Base-by-base conservation (phyloP, 2,888 invertebrate genomes). In the Cantharis nigra region DNA sequence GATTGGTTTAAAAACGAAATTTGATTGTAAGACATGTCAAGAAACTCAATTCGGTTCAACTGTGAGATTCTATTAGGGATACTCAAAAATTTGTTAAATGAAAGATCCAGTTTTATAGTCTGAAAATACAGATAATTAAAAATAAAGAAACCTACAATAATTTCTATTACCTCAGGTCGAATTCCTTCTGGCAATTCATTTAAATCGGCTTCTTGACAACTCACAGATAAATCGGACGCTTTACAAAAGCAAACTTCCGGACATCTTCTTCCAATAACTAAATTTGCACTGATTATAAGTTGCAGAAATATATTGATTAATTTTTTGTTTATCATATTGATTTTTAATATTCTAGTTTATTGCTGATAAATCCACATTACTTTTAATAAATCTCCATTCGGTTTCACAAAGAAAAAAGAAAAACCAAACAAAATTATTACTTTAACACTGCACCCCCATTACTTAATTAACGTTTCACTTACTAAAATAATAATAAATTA, bases 51-150 rank as follows among this genome's bases (percentile, higher is more conserved):
- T 69, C 90, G 88, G 9, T 86, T 84, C 79, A 92, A 91, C 62
- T 85, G 84, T 69, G 89, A 88, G 23, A 93, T 87, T 71, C 89
- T 88, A 0, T 83, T 74, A 7, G 94, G 93, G 81, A 94, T 91
- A 9, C 87, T 86, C 3, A 84, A 84, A 77, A 95, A 91, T 65
- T 89, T 87, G 85, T 95, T 95, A 82, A 90, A 90, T 0, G 93
- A 92, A 69, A 95, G 85, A 81, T 93, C 91, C 82, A 95, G 84
- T 13, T 91, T 90, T 83, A 92, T 90, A 49, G 93, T 91, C 93
- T 93, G 89, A 83, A 90, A 90, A 81, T 75, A 80, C 77, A 82
- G 79, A 78, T 73, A 80, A 71, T 10, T 63, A 33, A 13, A 10
- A 14, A 63, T 14, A 62, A 7, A n/a, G 2, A 49, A 49, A 49